Percentiles rank a stretch among this genome's conserved stretches.
Conservation (phyloP, 2,113 vertebrate species). For the Aldabrachelys gigantea region DNA sequence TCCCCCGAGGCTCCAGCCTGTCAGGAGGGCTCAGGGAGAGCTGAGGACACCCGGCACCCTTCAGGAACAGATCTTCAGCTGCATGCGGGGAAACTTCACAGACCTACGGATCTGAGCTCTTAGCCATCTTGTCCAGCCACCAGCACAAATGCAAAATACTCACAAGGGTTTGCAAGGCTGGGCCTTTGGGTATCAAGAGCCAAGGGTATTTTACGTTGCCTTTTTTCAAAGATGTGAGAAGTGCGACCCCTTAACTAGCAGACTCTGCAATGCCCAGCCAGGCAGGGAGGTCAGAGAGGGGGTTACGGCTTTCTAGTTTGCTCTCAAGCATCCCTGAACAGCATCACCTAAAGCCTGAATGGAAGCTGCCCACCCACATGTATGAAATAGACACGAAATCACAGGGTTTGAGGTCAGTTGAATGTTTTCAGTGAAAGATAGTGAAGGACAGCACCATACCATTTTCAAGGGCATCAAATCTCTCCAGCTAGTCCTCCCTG, state of each 20-base stretch:
- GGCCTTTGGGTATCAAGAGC: neutral
- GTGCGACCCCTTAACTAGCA: neutral
- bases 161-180: neutral
- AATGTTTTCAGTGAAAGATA: neutral
- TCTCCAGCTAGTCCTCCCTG: neutral
- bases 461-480: neutral
- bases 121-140: neutral
- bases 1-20: neutral
- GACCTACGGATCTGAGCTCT: neutral
- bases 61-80: neutral
- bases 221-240: neutral
- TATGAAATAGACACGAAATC: neutral
- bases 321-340: neutral
- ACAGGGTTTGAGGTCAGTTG: neutral
- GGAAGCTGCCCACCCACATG: neutral
- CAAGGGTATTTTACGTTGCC: neutral
- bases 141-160: neutral
- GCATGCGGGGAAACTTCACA: neutral
- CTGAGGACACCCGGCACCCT: neutral
- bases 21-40: neutral
- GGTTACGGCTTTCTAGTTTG: neutral
- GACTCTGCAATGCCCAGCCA: neutral
- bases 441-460: neutral
- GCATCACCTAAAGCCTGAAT: neutral
- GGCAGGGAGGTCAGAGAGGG: neutral